Conservation (phyloP, 2,113 vertebrate genomes). For the Alouatta palliata region DNA sequence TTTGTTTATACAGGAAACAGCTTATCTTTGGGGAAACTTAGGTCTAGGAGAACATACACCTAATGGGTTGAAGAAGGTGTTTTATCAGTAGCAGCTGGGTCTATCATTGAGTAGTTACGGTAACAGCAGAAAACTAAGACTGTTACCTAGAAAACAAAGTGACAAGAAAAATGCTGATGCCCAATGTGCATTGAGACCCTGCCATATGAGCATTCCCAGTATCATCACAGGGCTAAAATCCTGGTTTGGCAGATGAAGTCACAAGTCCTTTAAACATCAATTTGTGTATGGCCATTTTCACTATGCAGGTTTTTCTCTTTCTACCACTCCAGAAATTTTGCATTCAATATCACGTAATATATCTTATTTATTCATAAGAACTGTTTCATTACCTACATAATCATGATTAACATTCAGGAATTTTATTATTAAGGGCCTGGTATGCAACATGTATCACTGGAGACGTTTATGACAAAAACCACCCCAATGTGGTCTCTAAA, state of each 20-base stretch:
- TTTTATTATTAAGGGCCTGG: background rate
- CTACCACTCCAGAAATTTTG: background rate
- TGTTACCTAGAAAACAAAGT: background rate
- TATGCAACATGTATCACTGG: background rate
- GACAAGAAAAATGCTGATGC: background rate
- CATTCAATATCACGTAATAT: background rate
- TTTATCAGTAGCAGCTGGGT: background rate
- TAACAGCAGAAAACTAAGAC: background rate
- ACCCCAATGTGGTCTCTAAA: background rate
- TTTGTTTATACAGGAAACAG: background rate
- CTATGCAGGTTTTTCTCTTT: conserved; percentile 9
- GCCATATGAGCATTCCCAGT: background rate
- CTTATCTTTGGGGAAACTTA: background rate
- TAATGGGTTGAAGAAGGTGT: background rate
- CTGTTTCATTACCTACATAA: background rate
- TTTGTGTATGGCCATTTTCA: background rate
- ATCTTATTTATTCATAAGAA: background rate
- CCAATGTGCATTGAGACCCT: too few species aligned
- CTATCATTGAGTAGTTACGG: background rate
- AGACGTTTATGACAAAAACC: background rate
- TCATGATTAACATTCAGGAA: background rate
- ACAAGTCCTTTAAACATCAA: background rate
- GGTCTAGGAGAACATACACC: background rate
- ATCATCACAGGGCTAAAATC: background rate
- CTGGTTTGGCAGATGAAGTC: background rate